Evolutionary conservation across 2,888 invertebrate genomes (phyloP).

Genomic region (Thalpophila matura): DNA sequence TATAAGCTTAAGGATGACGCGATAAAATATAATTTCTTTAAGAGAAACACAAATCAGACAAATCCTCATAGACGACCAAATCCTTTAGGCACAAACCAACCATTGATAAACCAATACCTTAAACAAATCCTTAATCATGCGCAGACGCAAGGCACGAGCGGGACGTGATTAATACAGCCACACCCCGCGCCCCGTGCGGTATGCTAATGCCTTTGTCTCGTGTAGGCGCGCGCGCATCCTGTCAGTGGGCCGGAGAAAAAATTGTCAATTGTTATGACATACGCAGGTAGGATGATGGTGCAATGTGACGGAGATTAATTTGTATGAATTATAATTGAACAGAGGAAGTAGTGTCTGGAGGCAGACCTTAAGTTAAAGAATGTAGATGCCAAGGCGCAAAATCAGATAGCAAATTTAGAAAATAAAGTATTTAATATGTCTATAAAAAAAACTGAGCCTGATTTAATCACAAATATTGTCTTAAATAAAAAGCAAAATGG

Average conservation of each 20-base stretch:
- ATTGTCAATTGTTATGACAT: constrained; percentile 81
- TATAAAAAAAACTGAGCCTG: no score
- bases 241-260: constrained; percentile 78
- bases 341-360: constrained; percentile 38
- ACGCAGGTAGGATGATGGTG: constrained; percentile 68
- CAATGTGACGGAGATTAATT: constrained; percentile 63
- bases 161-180: constrained; percentile 81
- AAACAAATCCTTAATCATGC: constrained; percentile 63
- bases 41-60: no score
- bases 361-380: constrained; percentile 14
- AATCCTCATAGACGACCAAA: constrained; percentile 18
- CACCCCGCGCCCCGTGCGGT: constrained; percentile 77
- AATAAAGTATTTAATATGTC: no score
- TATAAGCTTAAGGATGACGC: no score
- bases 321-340: constrained; percentile 59
- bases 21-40: neutral
- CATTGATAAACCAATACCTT: constrained; percentile 47
- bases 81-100: constrained; percentile 37
- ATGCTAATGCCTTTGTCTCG: constrained; percentile 86
- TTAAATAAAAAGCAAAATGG: no score
- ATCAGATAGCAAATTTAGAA: no score
- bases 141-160: constrained; percentile 76
- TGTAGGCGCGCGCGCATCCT: constrained; percentile 85
- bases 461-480: no score
- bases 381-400: no score